These are phyloP conservation scores for Gandaritis pyraliata DNA, from an alignment of 2,888 invertebrate genomes.

Conservation along the genomic window DNA sequence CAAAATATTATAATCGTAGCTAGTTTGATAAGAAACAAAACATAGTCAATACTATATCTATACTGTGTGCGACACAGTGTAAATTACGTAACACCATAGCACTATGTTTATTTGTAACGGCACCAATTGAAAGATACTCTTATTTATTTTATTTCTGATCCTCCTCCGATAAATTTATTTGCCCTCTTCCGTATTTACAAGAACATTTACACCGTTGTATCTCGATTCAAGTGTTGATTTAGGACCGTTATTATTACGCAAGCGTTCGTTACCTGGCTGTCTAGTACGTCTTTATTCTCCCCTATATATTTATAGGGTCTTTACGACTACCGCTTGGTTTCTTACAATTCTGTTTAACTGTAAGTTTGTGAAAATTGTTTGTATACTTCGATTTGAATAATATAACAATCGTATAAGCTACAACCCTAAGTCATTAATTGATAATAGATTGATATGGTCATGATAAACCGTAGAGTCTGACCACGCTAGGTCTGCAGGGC, in stretches of 20 bases:
- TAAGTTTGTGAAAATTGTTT: constrained; percentile 13
- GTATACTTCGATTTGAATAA: constrained; percentile 4
- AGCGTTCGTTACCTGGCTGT: constrained; percentile 40
- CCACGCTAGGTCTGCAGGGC: too few relatives aligned
- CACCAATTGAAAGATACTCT: constrained; percentile 16
- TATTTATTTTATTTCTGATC: constrained; percentile 35
- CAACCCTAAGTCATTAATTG: too few relatives aligned
- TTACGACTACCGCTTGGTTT: constrained; percentile 8
- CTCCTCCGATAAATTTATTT: constrained; percentile 53
- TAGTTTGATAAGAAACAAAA: not conserved
- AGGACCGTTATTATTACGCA: constrained; percentile 60
- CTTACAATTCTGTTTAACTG: constrained; percentile 8
- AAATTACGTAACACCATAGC: not conserved
- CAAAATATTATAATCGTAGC: too few relatives aligned
- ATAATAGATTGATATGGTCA: too few relatives aligned
- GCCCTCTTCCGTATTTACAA: constrained; percentile 63
- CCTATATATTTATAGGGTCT: constrained; percentile 24
- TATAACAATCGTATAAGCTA: not conserved
- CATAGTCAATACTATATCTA: too few relatives aligned
- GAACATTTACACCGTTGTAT: constrained; percentile 55
- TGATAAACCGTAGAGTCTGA: too few relatives aligned
- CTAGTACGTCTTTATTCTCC: constrained; percentile 34
- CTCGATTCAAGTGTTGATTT: constrained; percentile 64
- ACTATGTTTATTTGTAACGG: constrained; percentile 9
- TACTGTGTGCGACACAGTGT: too few relatives aligned